Percentiles rank a stretch among this genome's conserved stretches.
Conservation (phyloP, 2,888 invertebrate genomes). For the Parascotia fuliginaria region DNA sequence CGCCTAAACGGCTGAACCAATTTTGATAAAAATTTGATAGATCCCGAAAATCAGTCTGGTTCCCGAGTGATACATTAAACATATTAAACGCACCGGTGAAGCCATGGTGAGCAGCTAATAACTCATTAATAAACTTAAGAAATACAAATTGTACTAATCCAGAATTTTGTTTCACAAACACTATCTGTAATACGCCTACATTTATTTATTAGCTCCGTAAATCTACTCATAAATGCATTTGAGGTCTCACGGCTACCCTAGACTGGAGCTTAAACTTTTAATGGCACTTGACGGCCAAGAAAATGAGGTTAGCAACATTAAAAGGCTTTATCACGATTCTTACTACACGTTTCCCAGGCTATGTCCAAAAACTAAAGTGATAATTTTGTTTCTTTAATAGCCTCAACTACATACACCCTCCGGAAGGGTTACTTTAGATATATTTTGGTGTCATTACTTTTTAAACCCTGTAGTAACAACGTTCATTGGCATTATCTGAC, state of each 20-base stretch:
- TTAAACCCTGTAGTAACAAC: too few relatives aligned
- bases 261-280: constrained; percentile 67
- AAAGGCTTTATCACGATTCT: constrained; percentile 66
- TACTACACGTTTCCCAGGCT: constrained; percentile 33
- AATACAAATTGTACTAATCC: constrained; percentile 33
- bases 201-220: constrained; percentile 56
- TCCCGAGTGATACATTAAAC: too few relatives aligned
- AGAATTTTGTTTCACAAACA: constrained; percentile 33
- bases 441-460: too few relatives aligned
- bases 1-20: too few relatives aligned
- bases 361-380: constrained; percentile 28
- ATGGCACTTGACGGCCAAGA: constrained; percentile 69
- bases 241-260: constrained; percentile 48
- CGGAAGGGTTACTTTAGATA: too few relatives aligned
- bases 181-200: constrained; percentile 47
- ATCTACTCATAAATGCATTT: constrained; percentile 50
- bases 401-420: neutral
- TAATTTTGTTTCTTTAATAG: constrained; percentile 17
- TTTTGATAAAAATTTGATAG: too few relatives aligned
- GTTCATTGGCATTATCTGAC: too few relatives aligned
- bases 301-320: constrained; percentile 66
- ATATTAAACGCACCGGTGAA: too few relatives aligned
- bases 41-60: too few relatives aligned
- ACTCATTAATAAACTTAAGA: neutral
- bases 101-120: neutral